phyloP scores from a whole-genome alignment of 1,140 invertebrate genomes.

The Lepidurus apus region DNA sequence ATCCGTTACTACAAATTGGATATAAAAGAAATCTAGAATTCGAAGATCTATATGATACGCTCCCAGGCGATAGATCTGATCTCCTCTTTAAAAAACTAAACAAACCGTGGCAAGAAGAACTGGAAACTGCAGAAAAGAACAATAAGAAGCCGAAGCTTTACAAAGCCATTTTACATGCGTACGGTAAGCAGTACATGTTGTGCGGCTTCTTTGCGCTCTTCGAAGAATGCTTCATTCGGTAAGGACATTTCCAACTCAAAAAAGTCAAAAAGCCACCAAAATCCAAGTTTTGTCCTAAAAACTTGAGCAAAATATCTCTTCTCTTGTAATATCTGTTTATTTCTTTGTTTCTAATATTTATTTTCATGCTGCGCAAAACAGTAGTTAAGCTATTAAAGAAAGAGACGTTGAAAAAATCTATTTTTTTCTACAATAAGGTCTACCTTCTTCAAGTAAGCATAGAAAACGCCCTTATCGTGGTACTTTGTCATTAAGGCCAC shows the following conservation, averaged over 20 bases:
- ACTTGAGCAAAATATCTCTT: too few relatives aligned
- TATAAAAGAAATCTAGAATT: conserved; percentile 41
- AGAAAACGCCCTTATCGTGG: too few relatives aligned
- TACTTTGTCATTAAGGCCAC: too few relatives aligned
- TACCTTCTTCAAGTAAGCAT: too few relatives aligned
- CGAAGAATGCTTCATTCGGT: conserved; percentile 42
- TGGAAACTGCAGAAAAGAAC: conserved; percentile 38
- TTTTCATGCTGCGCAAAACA: too few relatives aligned
- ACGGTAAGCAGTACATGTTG: conserved; percentile 44
- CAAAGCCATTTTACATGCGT: conserved; percentile 42
- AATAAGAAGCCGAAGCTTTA: conserved; percentile 41
- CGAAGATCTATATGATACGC: conserved; percentile 42
- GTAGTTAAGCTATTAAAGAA: too few relatives aligned
- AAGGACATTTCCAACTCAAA: neutral
- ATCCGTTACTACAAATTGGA: neutral
- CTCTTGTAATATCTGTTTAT: too few relatives aligned
- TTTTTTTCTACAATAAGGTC: too few relatives aligned
- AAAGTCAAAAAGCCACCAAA: too few relatives aligned
- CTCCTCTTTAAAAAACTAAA: conserved; percentile 56
- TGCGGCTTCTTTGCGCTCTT: conserved; percentile 45
- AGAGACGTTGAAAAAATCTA: too few relatives aligned
- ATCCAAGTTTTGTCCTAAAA: too few relatives aligned
- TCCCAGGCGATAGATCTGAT: conserved; percentile 50
- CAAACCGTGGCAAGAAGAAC: conserved; percentile 46
- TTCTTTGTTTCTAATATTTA: too few relatives aligned